These are phyloP conservation scores for Callyntrura sp. DNA, from an alignment of 2,888 invertebrate genomes.

Conservation along the genomic window DNA sequence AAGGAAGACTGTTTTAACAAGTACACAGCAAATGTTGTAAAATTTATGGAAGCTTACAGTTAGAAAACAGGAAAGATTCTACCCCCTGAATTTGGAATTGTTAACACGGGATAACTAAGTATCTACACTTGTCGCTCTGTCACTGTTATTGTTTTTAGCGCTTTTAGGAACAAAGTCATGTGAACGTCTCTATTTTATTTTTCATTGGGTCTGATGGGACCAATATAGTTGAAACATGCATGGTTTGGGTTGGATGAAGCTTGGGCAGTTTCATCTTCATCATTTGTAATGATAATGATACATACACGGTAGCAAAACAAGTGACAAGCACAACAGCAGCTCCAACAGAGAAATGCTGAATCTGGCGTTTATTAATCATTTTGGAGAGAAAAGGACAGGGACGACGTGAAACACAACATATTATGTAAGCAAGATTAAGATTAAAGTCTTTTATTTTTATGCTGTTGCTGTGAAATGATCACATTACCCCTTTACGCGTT, in stretches of 20 bases:
- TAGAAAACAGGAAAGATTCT: conserved; percentile 21
- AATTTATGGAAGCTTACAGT: conserved; percentile 50
- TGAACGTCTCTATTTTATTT: conserved; percentile 38
- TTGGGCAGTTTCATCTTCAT: too few relatives aligned
- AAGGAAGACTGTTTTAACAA: conserved; percentile 33
- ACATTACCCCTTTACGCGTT: conserved; percentile 26
- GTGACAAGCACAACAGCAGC: too few relatives aligned
- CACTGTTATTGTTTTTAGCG: background rate
- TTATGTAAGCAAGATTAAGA: conserved; percentile 59
- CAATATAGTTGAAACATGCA: conserved; percentile 39
- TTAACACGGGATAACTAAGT: background rate
- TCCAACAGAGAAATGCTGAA: background rate
- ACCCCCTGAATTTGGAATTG: conserved; percentile 18
- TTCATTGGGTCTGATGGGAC: conserved; percentile 54
- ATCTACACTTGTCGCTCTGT: conserved; percentile 24
- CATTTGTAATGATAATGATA: too few relatives aligned
- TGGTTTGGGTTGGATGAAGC: too few relatives aligned
- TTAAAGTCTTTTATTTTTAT: conserved; percentile 35
- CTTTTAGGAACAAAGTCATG: too few relatives aligned
- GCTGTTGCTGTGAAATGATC: background rate
- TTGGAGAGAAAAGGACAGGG: conserved; percentile 7
- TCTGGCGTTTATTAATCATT: conserved; percentile 54
- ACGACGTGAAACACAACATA: conserved; percentile 9
- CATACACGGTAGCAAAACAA: too few relatives aligned
- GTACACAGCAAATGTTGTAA: conserved; percentile 50